Conservation (phyloP, 2,113 vertebrate species). For the Otocyon megalotis region DNA sequence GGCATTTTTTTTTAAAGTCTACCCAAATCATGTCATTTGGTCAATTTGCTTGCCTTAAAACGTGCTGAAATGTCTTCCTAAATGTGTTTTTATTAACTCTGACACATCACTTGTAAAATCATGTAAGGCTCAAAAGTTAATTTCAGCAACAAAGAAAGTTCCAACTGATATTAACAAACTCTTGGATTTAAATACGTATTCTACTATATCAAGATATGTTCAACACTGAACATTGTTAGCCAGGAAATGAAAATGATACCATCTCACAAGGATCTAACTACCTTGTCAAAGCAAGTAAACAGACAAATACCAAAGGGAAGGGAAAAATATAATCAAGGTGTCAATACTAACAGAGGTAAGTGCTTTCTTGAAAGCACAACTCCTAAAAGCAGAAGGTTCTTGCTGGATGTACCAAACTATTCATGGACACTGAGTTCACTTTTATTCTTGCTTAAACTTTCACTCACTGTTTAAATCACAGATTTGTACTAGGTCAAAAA, state of each 20-base stretch:
- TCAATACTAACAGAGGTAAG: slow-evolving; percentile 30
- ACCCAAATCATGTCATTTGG: slow-evolving; percentile 51
- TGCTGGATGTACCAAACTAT: slow-evolving; percentile 29
- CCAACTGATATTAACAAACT: background rate
- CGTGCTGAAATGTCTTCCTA: background rate
- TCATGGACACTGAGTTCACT: slow-evolving; percentile 10
- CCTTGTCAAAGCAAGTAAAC: slow-evolving; percentile 71
- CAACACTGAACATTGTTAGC: slow-evolving; percentile 45
- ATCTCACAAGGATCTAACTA: slow-evolving; percentile 70
- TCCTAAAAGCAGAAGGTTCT: slow-evolving; percentile 47
- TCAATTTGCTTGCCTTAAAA: slow-evolving; percentile 51
- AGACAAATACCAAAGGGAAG: slow-evolving; percentile 59
- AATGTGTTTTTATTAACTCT: slow-evolving; percentile 52
- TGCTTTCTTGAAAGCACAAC: background rate
- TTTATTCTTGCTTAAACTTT: slow-evolving; percentile 63
- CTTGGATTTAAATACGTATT: slow-evolving; percentile 44
- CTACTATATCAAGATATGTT: slow-evolving; percentile 58
- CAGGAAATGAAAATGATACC: slow-evolving; percentile 66
- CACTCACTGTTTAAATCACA: slow-evolving; percentile 44
- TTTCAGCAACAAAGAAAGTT: background rate
- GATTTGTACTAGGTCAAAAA: background rate
- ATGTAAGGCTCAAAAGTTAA: slow-evolving; percentile 43
- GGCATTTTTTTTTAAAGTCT: background rate
- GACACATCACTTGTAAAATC: slow-evolving; percentile 43
- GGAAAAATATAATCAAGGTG: slow-evolving; percentile 57